Evolutionary conservation across 2,888 invertebrate species (phyloP).

Genomic region (Carpatolechia fugitivella): DNA sequence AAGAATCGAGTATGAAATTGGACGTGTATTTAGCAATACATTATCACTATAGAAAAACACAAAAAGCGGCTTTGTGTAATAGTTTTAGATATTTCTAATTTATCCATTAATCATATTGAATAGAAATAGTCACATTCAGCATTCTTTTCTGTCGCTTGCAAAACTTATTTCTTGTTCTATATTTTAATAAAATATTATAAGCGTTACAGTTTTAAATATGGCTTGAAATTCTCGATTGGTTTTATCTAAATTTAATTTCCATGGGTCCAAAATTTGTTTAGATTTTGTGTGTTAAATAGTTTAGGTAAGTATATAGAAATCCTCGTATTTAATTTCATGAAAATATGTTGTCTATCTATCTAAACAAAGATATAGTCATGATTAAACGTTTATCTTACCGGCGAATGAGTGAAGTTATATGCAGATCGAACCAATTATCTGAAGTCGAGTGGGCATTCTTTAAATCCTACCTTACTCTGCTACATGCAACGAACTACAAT

Average conservation of each 20-base stretch:
- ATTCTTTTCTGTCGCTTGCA: not conserved
- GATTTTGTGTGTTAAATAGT: not conserved
- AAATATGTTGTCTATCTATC: not conserved
- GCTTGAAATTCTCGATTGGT: not conserved
- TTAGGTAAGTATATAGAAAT: not conserved
- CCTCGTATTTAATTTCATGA: not conserved
- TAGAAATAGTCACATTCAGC: not conserved
- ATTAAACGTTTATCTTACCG: no score
- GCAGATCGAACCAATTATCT: no score
- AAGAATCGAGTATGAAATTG: no score
- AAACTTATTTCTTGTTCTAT: not conserved
- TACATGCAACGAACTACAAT: no score
- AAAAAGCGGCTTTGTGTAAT: slow-evolving; percentile 45
- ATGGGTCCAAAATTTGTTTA: slow-evolving; percentile 25
- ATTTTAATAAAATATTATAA: not conserved
- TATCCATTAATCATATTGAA: slow-evolving; percentile 8
- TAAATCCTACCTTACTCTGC: no score
- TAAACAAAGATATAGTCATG: no score
- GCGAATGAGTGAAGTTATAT: no score
- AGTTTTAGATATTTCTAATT: slow-evolving; percentile 36
- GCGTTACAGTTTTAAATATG: slow-evolving; percentile 19
- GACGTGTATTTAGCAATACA: slow-evolving; percentile 18
- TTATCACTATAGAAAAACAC: slow-evolving; percentile 29
- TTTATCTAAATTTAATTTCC: slow-evolving; percentile 17
- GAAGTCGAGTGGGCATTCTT: no score